These are phyloP conservation scores for Buceros bicornis DNA, from an alignment of 2,797 vertebrate genomes.

Conservation along the genomic window DNA sequence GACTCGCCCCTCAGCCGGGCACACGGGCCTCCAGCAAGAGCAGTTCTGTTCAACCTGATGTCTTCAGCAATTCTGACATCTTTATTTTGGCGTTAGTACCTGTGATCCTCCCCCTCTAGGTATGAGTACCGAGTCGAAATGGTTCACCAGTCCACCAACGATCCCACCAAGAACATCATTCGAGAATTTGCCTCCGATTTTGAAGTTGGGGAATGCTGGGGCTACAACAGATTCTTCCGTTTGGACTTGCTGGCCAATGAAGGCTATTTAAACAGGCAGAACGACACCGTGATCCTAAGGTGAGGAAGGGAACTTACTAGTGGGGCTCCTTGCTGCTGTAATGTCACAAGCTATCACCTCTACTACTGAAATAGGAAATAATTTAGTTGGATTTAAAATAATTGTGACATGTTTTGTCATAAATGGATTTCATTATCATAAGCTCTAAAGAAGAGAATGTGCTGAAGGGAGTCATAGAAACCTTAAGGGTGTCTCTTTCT, in stretches of 20 bases:
- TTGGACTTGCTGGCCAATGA: constrained; percentile 96
- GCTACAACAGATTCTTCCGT: constrained; percentile 98
- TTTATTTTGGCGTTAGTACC: not conserved
- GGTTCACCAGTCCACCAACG: constrained; percentile 97
- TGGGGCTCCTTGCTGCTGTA: not conserved
- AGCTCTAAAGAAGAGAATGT: not conserved
- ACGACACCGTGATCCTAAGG: constrained; percentile 96
- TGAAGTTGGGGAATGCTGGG: constrained; percentile 98
- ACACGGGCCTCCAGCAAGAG: accelerated
- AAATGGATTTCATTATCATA: not conserved
- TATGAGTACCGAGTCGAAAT: constrained; percentile 99
- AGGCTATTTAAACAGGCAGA: constrained; percentile 96
- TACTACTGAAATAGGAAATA: not conserved
- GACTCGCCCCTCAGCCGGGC: not conserved
- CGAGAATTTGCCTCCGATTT: constrained; percentile 98
- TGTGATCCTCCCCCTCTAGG: constrained; percentile 66
- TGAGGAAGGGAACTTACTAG: constrained; percentile 55
- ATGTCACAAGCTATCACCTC: not conserved
- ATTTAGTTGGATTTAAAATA: not conserved
- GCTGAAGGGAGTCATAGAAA: not conserved
- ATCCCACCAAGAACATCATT: constrained; percentile 97
- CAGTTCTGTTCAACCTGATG: not conserved
- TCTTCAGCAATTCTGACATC: too few species aligned
- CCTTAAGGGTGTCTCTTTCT: not conserved
- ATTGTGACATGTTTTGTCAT: not conserved